Evolutionary conservation across 2,888 invertebrate genomes (phyloP), one percentile per base, ranked within the genome.

Genomic region (Drosophila affinis): DNA sequence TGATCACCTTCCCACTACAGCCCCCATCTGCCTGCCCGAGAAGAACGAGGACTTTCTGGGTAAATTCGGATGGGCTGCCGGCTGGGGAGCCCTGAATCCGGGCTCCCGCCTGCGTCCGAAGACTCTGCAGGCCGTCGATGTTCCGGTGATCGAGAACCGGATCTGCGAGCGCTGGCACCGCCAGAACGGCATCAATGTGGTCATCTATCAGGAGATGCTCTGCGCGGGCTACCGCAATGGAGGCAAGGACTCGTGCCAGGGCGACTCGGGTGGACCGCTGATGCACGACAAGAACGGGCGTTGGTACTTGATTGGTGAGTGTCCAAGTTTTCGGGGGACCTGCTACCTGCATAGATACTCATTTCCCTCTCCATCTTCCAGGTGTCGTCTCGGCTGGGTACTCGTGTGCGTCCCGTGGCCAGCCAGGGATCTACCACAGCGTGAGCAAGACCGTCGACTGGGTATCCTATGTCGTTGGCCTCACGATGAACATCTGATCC

Each of bases 151-250:
- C 68, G 97, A 98, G 91, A 98, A 97, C 90, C 77, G 77, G 59
- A 94, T 94, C 49, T 94, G 94, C 79, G 94, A 94, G 83, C 91
- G 94, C 83, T 94, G 94, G 94, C 94, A 94, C 82, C 92, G 94
- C 49, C 94, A 94, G 81, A 94, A 94, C 78, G 94, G 94, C 93
- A 90, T 90, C 79, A 92, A 92, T 73, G 92, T 92, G 49, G 96
- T 97, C 17, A 98, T 98, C 88, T 97, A 98, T 92, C 97, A 97
- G 49, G 98, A 98, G 92, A 98, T 98, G 98, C 95, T 98, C 92
- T 98, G 98, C 91, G 98, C 98, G 0, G 98, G 98, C 3, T 97
- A 98, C 91, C 94, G 97, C 58, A 96, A 95, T 29, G 98, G 98
- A 0, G 97, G 97, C 34, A 92, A 92, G 71, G 92, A 92, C 65